A percentile compares a stretch with the other conserved stretches of the same genome.
Evolutionary conservation across 2,888 invertebrate genomes (phyloP).

Genomic region (Epistrophella euchroma): DNA sequence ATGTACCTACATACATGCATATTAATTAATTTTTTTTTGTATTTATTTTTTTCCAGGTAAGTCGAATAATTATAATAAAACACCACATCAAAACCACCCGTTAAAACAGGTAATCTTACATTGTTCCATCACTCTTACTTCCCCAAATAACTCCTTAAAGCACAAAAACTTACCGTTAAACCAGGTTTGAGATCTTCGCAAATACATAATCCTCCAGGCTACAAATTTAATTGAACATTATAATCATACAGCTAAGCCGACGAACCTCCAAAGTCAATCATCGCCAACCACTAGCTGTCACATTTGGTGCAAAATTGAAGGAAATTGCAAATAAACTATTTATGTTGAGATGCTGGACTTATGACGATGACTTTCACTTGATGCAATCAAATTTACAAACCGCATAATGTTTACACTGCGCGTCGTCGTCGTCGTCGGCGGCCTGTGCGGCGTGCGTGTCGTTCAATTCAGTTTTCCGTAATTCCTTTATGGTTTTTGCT

Average conservation of each 20-base stretch:
- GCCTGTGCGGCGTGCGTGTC: not conserved
- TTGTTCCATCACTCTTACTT: constrained; percentile 35
- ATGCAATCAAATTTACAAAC: constrained; percentile 13
- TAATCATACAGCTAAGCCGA: constrained; percentile 19
- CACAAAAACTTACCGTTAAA: constrained; percentile 4
- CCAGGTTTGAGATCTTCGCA: not conserved
- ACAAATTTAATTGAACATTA: constrained; percentile 10
- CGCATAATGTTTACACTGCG: constrained; percentile 20
- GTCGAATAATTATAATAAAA: constrained; percentile 43
- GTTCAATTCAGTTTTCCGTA: constrained; percentile 7
- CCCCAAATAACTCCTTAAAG: constrained; percentile 36
- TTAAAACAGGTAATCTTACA: constrained; percentile 39
- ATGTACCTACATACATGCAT: not conserved
- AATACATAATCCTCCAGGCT: not conserved
- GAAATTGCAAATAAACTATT: constrained; percentile 51
- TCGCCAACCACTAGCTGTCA: constrained; percentile 38
- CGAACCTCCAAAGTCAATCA: constrained; percentile 54
- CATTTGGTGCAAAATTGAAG: constrained; percentile 43
- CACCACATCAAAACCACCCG: not conserved
- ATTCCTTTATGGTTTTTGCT: constrained; percentile 1
- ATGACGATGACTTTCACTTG: constrained; percentile 58
- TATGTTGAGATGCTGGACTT: not conserved
- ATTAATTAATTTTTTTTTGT: constrained; percentile 37
- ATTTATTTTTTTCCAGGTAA: constrained; percentile 58
- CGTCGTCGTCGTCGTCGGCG: not conserved